phyloP scores from a whole-genome alignment of 2,113 vertebrate species.

The Beaufortia kweichowensis region DNA sequence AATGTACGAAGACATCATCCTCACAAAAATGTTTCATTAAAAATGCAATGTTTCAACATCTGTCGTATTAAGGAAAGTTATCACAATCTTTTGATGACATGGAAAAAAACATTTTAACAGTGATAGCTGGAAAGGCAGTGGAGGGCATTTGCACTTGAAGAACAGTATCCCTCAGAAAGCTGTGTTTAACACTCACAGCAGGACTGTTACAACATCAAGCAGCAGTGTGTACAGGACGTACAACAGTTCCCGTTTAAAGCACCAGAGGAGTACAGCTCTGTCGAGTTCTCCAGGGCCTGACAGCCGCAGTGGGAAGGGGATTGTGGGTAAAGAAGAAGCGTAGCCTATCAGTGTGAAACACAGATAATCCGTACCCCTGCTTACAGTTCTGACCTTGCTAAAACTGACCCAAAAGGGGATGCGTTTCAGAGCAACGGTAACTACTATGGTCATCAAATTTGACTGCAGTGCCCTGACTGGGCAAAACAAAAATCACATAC shows the following conservation, averaged over 20 bases:
- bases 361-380: slow-evolving; percentile 26
- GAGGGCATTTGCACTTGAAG: slow-evolving; percentile 15
- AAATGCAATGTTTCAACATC: too few relatives aligned
- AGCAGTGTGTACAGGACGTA: background rate
- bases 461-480: too few relatives aligned
- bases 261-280: background rate
- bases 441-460: background rate
- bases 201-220: slow-evolving; percentile 8
- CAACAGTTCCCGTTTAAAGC: slow-evolving; percentile 25
- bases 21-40: too few relatives aligned
- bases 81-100: too few relatives aligned
- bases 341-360: slow-evolving; percentile 27
- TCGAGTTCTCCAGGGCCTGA: slow-evolving; percentile 6
- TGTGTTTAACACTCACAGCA: slow-evolving; percentile 43
- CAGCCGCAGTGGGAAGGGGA: slow-evolving; percentile 26
- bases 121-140: background rate
- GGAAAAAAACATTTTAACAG: too few relatives aligned
- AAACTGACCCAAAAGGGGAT: slow-evolving; percentile 13
- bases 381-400: background rate
- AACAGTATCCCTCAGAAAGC: slow-evolving; percentile 27
- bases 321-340: slow-evolving; percentile 33
- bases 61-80: too few relatives aligned
- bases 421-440: slow-evolving; percentile 20
- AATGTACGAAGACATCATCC: background rate
- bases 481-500: background rate